Evolutionary conservation across 2,888 invertebrate genomes (phyloP), one percentile per base, ranked within the genome.

Genomic region (Odontocolon sp.): DNA sequence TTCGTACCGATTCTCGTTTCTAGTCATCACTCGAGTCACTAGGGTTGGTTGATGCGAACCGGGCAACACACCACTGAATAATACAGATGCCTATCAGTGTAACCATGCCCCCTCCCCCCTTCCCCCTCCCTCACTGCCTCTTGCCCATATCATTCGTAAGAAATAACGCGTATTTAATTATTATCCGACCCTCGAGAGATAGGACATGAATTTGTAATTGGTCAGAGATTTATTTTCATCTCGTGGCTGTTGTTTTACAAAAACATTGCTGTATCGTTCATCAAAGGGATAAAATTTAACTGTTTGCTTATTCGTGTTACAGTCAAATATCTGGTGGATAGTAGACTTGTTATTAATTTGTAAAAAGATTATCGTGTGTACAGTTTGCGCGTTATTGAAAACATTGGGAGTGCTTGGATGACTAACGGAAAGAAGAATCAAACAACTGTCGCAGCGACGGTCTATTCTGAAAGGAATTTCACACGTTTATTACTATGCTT

Each of bases 101-200:
- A 9, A 74, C 52, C 61, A 52, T 45, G 36, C 70, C 42, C n/a
- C n/a, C 31, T 31, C 38, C 11, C 14, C 36, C 40, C 36, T 3
- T 9, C 16, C 36, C 16, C 26, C 31, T 8, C 45, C 21, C n/a
- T 36, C 42, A 18, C 33, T 21, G 8, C 8, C 61, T 23, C 28
- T 54, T n/a, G 40, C 69, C n/a, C 67, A 47, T 69, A 68, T 57
- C 72, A 26, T 64, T 67, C 45, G 63, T 71, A 66, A 80, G 74
- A 70, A 79, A 70, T 79, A 78, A 78, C 70, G 67, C 67, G 72
- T 79, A 80, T 81, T 79, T 81, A 81, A 82, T 81, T 78, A 77
- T 81, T 80, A 79, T 81, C 74, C 77, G 70, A 64, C 74, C 61
- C 56, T 57, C 42, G 67, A 75, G 73, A 80, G 79, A 81, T 80